phyloP scores from a whole-genome alignment of 2,888 invertebrate species.

The Notocelia uddmanniana region DNA sequence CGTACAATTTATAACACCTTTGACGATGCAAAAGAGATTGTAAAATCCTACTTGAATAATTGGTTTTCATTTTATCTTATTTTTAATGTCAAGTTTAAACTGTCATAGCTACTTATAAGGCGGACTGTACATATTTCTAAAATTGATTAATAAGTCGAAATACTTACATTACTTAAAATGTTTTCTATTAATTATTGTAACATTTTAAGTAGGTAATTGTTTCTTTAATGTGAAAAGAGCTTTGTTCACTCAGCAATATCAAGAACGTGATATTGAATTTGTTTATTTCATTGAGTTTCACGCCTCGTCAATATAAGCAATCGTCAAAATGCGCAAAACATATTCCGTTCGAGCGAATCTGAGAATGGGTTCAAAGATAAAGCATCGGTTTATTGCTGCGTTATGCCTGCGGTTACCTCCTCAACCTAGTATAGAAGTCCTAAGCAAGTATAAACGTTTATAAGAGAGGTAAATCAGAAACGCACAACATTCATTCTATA shows the following conservation, averaged over 20 bases:
- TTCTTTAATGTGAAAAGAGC: neutral
- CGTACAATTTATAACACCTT: no score
- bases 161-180: no score
- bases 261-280: slow-evolving; percentile 19
- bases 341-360: neutral
- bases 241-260: neutral
- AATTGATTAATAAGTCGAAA: no score
- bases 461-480: neutral
- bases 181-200: no score
- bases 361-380: slow-evolving; percentile 26
- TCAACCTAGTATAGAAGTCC: neutral
- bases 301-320: slow-evolving; percentile 19
- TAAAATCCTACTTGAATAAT: no score
- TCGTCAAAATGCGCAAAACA: slow-evolving; percentile 6
- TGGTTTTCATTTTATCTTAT: no score
- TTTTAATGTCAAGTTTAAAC: no score
- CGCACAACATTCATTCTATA: neutral
- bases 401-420: neutral
- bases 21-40: no score
- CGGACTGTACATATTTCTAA: no score
- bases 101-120: no score
- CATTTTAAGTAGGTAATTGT: no score
- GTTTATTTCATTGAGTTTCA: slow-evolving; percentile 26
- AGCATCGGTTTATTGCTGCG: slow-evolving; percentile 15
- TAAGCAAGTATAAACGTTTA: neutral